A percentile compares a stretch with the other conserved stretches of the same genome.
phyloP scores from a whole-genome alignment of 2,888 invertebrate genomes.

The Drosophila mayaguana region DNA sequence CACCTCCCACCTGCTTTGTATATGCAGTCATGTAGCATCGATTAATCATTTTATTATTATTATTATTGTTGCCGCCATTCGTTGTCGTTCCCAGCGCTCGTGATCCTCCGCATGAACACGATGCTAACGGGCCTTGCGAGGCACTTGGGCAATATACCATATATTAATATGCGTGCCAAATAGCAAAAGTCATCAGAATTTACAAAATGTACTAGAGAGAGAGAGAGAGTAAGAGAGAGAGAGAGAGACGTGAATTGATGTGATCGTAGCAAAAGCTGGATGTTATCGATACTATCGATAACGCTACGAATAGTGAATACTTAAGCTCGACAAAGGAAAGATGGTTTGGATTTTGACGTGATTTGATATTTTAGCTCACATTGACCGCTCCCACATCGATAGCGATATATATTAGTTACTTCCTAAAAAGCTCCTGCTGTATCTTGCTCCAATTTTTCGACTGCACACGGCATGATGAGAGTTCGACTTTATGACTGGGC shows the following conservation, averaged over 20 bases:
- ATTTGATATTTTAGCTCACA: no score
- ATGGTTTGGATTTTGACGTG: no score
- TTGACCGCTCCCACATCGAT: no score
- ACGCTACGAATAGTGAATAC: background rate
- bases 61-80: conserved; percentile 76
- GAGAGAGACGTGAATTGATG: background rate
- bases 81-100: conserved; percentile 74
- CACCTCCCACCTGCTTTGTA: conserved; percentile 56
- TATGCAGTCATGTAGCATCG: conserved; percentile 80
- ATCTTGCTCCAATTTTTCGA: no score
- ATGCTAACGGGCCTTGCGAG: background rate
- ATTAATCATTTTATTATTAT: conserved; percentile 81
- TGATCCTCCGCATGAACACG: conserved; percentile 61
- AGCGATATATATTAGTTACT: no score
- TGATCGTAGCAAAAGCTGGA: conserved; percentile 7
- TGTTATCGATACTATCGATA: conserved; percentile 9
- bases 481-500: no score
- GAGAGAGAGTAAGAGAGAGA: no score
- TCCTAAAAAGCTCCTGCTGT: no score
- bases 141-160: conserved; percentile 13
- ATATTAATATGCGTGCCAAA: conserved; percentile 45
- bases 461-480: no score
- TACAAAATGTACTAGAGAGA: background rate
- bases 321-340: no score
- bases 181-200: conserved; percentile 47